Evolutionary conservation across 2,113 vertebrate genomes (phyloP), one percentile per base, ranked within the genome.

Genomic region (Pandion haliaetus): DNA sequence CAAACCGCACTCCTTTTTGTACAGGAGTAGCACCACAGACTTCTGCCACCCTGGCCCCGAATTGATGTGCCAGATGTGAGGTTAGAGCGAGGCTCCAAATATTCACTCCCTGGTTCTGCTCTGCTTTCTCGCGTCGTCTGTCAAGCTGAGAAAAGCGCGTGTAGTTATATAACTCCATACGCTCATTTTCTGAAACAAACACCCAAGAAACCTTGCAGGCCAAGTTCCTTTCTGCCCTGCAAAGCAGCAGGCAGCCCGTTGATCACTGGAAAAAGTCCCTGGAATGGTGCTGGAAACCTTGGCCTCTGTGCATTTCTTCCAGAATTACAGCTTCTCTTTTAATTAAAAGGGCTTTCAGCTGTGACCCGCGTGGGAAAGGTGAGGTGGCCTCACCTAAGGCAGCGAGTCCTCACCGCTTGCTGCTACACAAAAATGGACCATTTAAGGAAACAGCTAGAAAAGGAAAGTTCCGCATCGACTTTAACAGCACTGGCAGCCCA

Each of bases 291-390:
- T 89, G 90, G 29, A 36, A 84, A 84, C 36, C 47, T 42, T 5
- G 0, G 57, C 25, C 29, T 58, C 72, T 25, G 21, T 8, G 28
- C 69, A 40, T 81, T 62, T 21, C 29, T 44, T 94, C 28, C 26
- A 25, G 47, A 77, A 90, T 84, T 70, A 63, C 65, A 82, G 79
- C 73, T 81, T n/a, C 81, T 76, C 32, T 87, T 66, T 74, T 73
- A 78, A 94, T 89, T 77, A 89, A 54, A 84, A 80, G 47, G 69
- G 54, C 26, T 91, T 42, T 49, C 76, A 61, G 65, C 28, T 6
- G 72, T 44, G 90, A 54, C 77, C 84, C 6, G 59, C 1, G 1
- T 28, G 44, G 90, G 78, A 14, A 54, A 86, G 91, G 54, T 52
- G 87, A 91, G 81, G 36, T 8, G 21, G n/a, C 52, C 52, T 32